These are phyloP conservation scores for Pemphredon lugubris DNA, from an alignment of 2,888 invertebrate species.

Conservation along the genomic window DNA sequence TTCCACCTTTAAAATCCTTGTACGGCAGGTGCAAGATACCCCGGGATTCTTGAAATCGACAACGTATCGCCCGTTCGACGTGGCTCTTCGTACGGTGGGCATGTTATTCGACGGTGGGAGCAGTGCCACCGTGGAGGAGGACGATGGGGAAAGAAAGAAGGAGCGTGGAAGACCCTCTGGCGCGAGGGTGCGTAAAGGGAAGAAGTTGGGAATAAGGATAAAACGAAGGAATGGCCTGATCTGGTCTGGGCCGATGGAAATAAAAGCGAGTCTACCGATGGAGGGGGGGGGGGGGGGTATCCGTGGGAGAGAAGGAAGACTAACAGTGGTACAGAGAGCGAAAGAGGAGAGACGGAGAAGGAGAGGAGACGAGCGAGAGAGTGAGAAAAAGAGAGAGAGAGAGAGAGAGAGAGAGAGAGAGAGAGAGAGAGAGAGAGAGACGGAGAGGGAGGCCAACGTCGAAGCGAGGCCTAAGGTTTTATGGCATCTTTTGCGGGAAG, in stretches of 20 bases:
- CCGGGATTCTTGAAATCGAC: not conserved
- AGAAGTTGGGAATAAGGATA: constrained; percentile 14
- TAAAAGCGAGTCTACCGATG: constrained; percentile 15
- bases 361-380: not conserved
- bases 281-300: not conserved
- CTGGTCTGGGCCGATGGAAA: constrained; percentile 27
- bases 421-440: not conserved
- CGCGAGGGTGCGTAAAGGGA: not conserved
- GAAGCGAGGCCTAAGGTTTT: constrained; percentile 26
- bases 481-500: constrained; percentile 14
- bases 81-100: too few relatives aligned
- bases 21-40: not conserved
- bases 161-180: not conserved
- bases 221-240: constrained; percentile 26
- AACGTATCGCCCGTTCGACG: too few relatives aligned
- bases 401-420: not conserved
- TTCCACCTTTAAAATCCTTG: too few relatives aligned
- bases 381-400: constrained; percentile 4
- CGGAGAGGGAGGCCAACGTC: not conserved
- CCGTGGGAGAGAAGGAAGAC: not conserved
- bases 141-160: constrained; percentile 4
- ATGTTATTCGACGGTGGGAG: not conserved
- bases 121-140: too few relatives aligned
- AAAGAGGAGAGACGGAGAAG: not conserved
- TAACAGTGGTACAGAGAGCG: not conserved